Conservation (phyloP, 2,888 invertebrate genomes). For the Lasioglossum calceatum region DNA sequence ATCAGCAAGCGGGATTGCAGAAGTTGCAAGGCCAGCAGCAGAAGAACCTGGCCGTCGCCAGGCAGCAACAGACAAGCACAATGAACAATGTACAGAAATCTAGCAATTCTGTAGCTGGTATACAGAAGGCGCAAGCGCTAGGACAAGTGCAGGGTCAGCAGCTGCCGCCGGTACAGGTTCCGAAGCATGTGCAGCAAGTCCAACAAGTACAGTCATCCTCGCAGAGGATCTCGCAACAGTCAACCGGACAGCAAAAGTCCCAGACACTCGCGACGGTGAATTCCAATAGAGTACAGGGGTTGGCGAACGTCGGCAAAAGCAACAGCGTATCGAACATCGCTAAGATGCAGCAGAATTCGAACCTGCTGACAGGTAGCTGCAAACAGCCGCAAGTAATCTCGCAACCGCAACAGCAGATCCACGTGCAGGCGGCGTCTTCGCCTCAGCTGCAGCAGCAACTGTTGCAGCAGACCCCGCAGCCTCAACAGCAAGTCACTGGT, state of each 20-base stretch:
- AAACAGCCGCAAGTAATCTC: conserved; percentile 64
- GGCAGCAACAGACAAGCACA: conserved; percentile 61
- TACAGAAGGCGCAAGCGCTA: conserved; percentile 69
- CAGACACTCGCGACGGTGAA: conserved; percentile 59
- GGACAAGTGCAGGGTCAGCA: conserved; percentile 60
- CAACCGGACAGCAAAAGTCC: conserved; percentile 59
- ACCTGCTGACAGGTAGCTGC: conserved; percentile 50
- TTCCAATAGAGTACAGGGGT: conserved; percentile 60
- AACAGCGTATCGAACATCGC: conserved; percentile 78
- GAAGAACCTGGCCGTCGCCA: conserved; percentile 71
- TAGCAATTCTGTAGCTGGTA: conserved; percentile 63
- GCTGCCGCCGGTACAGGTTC: conserved; percentile 48
- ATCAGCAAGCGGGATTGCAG: conserved; percentile 60
- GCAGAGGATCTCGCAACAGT: conserved; percentile 59
- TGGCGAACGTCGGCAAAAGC: conserved; percentile 74
- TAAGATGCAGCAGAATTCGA: conserved; percentile 73
- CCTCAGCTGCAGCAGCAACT: conserved; percentile 63
- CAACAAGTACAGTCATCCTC: conserved; percentile 54
- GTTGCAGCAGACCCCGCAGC: conserved; percentile 59
- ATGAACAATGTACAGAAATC: conserved; percentile 76
- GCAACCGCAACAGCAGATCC: conserved; percentile 67
- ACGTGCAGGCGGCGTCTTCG: conserved; percentile 44
- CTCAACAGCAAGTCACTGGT: conserved; percentile 46
- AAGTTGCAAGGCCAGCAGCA: conserved; percentile 70
- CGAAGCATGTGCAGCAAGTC: conserved; percentile 55